phyloP scores from a whole-genome alignment of 2,113 vertebrate genomes.

The Motacilla alba region DNA sequence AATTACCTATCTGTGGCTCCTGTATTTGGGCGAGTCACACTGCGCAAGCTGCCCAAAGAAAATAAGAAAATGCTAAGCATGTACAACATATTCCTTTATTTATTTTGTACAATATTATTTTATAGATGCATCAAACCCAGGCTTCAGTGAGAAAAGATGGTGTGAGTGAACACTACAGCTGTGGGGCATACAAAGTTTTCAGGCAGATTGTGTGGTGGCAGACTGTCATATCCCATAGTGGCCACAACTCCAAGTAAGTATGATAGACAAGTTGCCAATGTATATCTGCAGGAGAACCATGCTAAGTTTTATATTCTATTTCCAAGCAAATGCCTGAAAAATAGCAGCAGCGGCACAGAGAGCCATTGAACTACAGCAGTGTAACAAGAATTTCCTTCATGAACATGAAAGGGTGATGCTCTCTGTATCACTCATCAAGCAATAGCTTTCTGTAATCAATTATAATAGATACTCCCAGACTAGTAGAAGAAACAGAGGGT shows the following conservation, averaged over 20 bases:
- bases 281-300: not conserved
- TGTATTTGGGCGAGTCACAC: not conserved
- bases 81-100: not conserved
- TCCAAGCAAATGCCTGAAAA: not conserved
- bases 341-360: not conserved
- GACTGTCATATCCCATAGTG: not conserved
- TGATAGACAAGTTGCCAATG: not conserved
- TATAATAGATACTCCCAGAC: no score
- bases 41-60: not conserved
- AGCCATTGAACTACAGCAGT: not conserved
- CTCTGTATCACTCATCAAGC: rapidly evolving
- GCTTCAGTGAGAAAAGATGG: not conserved
- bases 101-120: not conserved
- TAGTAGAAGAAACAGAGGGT: not conserved
- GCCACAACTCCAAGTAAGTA: not conserved
- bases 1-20: not conserved
- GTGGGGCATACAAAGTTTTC: not conserved
- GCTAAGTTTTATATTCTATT: not conserved
- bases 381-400: not conserved
- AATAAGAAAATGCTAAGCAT: not conserved
- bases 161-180: not conserved
- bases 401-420: not conserved
- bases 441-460: not conserved
- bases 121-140: not conserved
- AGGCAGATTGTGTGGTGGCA: not conserved